phyloP scores from a whole-genome alignment of 1,140 invertebrate species.

The Bombus waltoni region DNA sequence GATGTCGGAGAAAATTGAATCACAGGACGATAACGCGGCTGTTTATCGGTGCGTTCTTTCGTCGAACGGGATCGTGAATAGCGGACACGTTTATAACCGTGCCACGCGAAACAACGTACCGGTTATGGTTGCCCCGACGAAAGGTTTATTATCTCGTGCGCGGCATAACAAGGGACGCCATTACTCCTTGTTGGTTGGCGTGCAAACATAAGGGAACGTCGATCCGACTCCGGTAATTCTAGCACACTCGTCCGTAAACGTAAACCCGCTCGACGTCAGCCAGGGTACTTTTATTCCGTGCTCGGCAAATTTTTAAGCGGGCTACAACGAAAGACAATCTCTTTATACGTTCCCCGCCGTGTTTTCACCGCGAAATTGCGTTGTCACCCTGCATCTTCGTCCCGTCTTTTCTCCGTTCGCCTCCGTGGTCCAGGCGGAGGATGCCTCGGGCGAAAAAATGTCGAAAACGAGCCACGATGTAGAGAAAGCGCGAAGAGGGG shows the following conservation, averaged over 20 bases:
- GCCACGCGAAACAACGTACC: conserved; percentile 21
- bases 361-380: conserved; percentile 64
- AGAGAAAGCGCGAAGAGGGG: conserved; percentile 10
- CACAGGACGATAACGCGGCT: not conserved
- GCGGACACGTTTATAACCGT: conserved; percentile 31
- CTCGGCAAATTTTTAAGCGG: conserved; percentile 65
- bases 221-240: not conserved
- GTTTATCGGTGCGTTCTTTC: conserved; percentile 3
- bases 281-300: conserved; percentile 37
- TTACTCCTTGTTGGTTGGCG: conserved; percentile 7
- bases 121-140: conserved; percentile 33
- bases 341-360: conserved; percentile 59
- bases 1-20: conserved; percentile 15
- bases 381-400: conserved; percentile 60
- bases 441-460: conserved; percentile 8
- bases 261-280: not conserved
- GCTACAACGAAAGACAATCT: conserved; percentile 58
- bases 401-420: not conserved
- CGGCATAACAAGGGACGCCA: conserved; percentile 14
- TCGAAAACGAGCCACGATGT: not conserved
- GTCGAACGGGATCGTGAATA: conserved; percentile 19
- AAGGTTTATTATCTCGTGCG: conserved; percentile 44
- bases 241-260: conserved; percentile 2
- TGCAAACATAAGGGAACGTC: conserved; percentile 12
- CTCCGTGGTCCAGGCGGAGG: no score